Conservation (phyloP, 2,888 invertebrate species). For the Scaptomyza reducta region DNA sequence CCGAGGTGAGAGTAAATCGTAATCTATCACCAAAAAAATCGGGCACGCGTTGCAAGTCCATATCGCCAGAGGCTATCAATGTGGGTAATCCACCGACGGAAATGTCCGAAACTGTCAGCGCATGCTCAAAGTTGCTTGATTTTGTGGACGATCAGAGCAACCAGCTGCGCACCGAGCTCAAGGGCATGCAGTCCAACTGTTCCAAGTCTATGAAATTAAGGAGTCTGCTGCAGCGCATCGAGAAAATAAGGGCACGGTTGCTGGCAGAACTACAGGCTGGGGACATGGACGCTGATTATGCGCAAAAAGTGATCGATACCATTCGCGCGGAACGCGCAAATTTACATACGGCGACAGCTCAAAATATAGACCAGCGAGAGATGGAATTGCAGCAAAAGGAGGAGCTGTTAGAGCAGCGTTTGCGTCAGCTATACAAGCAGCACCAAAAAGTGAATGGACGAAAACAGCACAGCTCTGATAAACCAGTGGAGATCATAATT, state of each 20-base stretch:
- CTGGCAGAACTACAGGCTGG: slow-evolving; percentile 73
- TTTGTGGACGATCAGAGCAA: slow-evolving; percentile 82
- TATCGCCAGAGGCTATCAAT: slow-evolving; percentile 53
- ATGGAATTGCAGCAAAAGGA: slow-evolving; percentile 78
- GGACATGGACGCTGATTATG: slow-evolving; percentile 49
- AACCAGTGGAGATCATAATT: slow-evolving; percentile 80
- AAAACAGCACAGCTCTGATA: slow-evolving; percentile 16
- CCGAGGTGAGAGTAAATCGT: slow-evolving; percentile 57
- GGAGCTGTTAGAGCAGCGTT: slow-evolving; percentile 59
- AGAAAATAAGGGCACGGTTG: slow-evolving; percentile 73
- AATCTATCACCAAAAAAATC: not conserved
- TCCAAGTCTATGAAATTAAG: slow-evolving; percentile 69
- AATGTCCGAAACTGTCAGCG: slow-evolving; percentile 68
- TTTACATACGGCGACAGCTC: slow-evolving; percentile 58
- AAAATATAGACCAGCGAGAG: slow-evolving; percentile 62
- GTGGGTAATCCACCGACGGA: slow-evolving; percentile 52
- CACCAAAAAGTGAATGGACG: slow-evolving; percentile 20
- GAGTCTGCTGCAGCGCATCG: slow-evolving; percentile 76
- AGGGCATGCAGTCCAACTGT: slow-evolving; percentile 58
- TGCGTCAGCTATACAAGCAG: slow-evolving; percentile 50
- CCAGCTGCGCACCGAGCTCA: slow-evolving; percentile 77
- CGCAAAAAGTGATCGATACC: slow-evolving; percentile 68
- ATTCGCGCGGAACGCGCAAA: slow-evolving; percentile 78
- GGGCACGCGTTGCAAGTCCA: slow-evolving; percentile 5
- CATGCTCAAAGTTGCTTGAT: slow-evolving; percentile 80